Evolutionary conservation across 2,797 vertebrate genomes (phyloP).

Genomic region (Varecia variegata): DNA sequence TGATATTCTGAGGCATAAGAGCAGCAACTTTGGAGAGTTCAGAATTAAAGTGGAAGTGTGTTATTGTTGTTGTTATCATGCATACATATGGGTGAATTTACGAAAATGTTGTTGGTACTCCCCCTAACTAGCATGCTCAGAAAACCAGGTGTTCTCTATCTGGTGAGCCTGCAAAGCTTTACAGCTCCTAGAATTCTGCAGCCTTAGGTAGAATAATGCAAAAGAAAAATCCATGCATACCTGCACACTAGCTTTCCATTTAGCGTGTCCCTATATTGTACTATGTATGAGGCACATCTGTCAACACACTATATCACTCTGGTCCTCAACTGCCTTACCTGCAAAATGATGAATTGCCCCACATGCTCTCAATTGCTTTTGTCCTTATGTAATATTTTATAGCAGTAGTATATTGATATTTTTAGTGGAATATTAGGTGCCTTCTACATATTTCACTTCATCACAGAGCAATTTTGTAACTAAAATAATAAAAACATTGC

Average conservation of each 20-base stretch:
- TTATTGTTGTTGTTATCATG: neutral
- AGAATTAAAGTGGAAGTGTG: neutral
- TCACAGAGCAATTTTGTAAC: neutral
- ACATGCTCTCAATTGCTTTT: neutral
- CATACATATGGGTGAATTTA: neutral
- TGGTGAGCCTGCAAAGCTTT: neutral
- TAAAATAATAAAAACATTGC: neutral
- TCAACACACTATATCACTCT: neutral
- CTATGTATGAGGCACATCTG: neutral
- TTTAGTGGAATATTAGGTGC: neutral
- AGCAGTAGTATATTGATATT: neutral
- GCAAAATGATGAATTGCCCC: neutral
- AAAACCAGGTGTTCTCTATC: neutral
- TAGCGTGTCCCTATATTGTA: neutral
- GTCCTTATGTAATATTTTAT: neutral
- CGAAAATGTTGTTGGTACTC: neutral
- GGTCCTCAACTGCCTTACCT: neutral
- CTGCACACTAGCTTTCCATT: neutral
- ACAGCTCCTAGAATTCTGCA: neutral
- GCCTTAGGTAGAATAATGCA: neutral
- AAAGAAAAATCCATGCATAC: neutral
- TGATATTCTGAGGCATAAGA: neutral
- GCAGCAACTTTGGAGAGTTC: neutral
- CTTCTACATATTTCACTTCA: neutral
- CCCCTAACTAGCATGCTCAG: neutral